Evolutionary conservation across 1,140 invertebrate genomes (phyloP).

Genomic region (Lutraria rhynchaena): DNA sequence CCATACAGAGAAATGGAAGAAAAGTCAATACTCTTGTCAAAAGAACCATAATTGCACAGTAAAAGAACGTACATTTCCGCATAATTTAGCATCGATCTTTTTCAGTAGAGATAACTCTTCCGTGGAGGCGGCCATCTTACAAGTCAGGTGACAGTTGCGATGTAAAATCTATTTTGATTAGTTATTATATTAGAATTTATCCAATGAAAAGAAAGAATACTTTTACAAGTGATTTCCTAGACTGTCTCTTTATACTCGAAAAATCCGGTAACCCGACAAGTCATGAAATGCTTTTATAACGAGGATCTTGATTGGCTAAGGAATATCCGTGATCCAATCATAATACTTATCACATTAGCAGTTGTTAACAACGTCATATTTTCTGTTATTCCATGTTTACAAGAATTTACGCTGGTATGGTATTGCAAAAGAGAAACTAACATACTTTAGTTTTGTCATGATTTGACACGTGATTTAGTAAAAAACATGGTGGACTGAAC

Average conservation of each 20-base stretch:
- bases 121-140: conserved; percentile 12
- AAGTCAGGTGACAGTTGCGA: background rate
- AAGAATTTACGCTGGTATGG: background rate
- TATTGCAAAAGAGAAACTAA: too few species aligned
- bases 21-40: too few species aligned
- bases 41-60: too few species aligned
- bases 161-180: conserved; percentile 5
- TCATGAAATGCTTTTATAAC: background rate
- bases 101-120: conserved; percentile 15
- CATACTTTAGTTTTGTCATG: too few species aligned
- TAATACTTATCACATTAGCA: conserved; percentile 6
- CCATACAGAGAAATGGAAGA: too few species aligned
- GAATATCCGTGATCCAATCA: background rate
- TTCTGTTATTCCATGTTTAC: conserved; percentile 47
- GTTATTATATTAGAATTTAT: background rate
- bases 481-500: conserved; percentile 13
- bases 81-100: conserved; percentile 1
- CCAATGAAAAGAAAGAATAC: conserved; percentile 5
- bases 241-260: too few species aligned
- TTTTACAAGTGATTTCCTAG: too few species aligned
- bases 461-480: background rate
- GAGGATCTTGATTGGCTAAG: conserved; percentile 11
- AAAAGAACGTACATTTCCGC: conserved; percentile 16
- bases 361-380: conserved; percentile 46
- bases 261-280: too few species aligned